These are phyloP conservation scores for Mesocricetus auratus DNA, from an alignment of 2,113 vertebrate genomes.

Conservation along the genomic window DNA sequence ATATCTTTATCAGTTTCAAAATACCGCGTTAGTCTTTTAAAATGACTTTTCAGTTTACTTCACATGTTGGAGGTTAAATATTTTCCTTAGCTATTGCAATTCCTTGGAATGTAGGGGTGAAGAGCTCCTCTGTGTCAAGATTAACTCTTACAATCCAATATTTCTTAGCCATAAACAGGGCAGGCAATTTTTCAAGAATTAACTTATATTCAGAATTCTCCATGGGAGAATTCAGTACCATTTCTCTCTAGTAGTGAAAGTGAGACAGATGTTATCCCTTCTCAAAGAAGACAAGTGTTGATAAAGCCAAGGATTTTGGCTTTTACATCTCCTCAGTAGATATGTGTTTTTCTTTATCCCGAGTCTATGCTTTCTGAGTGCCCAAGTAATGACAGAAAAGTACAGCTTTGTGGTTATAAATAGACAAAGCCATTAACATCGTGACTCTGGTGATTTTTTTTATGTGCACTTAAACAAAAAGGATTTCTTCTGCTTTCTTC, in stretches of 20 bases:
- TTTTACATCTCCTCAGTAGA: background rate
- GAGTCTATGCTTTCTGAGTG: background rate
- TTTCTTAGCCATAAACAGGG: slow-evolving; percentile 55
- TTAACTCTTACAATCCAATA: slow-evolving; percentile 33
- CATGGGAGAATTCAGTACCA: background rate
- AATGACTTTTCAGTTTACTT: slow-evolving; percentile 7
- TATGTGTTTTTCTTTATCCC: background rate
- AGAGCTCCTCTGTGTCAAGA: slow-evolving; percentile 2
- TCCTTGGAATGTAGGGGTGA: background rate
- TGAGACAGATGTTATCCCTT: slow-evolving; percentile 49
- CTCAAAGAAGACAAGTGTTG: slow-evolving; percentile 52
- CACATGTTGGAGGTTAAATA: background rate
- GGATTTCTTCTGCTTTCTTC: slow-evolving; percentile 13
- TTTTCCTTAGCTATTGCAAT: slow-evolving; percentile 7
- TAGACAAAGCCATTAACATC: background rate
- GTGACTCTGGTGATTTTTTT: background rate
- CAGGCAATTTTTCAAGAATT: slow-evolving; percentile 58
- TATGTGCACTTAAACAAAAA: background rate
- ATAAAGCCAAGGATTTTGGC: background rate
- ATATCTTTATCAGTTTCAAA: slow-evolving; percentile 49
- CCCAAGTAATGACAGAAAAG: slow-evolving; percentile 1
- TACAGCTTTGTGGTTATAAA: background rate
- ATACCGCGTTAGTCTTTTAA: background rate
- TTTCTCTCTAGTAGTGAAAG: slow-evolving; percentile 35
- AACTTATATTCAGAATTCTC: slow-evolving; percentile 58